Evolutionary conservation across 2,113 vertebrate species (phyloP), one percentile per base, ranked within the genome.

Genomic region (Oriolus oriolus): DNA sequence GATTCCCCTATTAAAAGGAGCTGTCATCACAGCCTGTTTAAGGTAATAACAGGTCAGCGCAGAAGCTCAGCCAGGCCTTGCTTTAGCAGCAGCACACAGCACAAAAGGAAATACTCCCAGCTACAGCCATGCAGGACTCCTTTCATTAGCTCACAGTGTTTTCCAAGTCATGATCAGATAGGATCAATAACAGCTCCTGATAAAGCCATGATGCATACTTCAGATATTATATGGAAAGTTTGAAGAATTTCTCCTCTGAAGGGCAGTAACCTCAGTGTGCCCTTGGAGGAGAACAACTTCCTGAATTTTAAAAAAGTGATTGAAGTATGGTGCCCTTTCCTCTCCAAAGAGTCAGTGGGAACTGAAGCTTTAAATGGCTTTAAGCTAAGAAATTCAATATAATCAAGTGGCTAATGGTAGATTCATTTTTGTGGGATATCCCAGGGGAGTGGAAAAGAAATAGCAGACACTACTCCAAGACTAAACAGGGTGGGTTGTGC

Each of bases 141-240:
- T 76, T 89, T 79, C 66, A 79, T 47, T 28, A 87, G 63, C 28
- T 69, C 50, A 4, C 49, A 91, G 79, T 22, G 26, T 53, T 86
- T 57, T 82, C 27, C 7, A 84, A 70, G 68, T 35, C 39, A 21
- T 45, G 75, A 80, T 66, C 79, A 94, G 93, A 94, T 31, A 77
- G 60, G 71, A 93, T 80, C 11, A 4, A 50, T 84, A 92, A 57
- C 44, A 60, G 11, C 19, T 50, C 44, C 53, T 59, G 60, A 96
- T 86, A 94, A 82, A 86, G 76, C 7, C 66, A 50, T 0, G 4
- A 77, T 83, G 31, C 26, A 57, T 52, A 30, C 19, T 50, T 42
- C 80, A 94, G 73, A 49, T 89, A 71, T 50, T 59, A 41, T 6
- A 88, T 26, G 93, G 93, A 94, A 97, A 94, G 75, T 94, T 61